Conservation (phyloP, 2,888 invertebrate genomes). For the Sthenelais limicola region DNA sequence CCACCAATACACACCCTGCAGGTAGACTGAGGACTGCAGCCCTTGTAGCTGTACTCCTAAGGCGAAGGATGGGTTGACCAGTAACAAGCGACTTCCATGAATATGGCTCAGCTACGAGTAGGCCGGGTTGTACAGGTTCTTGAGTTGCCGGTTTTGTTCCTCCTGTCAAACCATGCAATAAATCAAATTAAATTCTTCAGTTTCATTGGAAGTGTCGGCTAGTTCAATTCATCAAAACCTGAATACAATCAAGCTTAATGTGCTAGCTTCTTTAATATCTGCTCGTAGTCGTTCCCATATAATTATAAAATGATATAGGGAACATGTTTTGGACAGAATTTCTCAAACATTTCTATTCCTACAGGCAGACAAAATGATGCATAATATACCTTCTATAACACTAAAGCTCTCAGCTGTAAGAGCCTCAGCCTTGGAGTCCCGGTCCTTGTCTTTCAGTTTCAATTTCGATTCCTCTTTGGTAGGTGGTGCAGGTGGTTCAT, state of each 20-base stretch:
- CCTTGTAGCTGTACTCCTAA: constrained; percentile 66
- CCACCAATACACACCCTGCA: constrained; percentile 66
- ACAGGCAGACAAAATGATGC: neutral
- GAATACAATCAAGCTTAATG: too few relatives aligned
- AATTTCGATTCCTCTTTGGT: constrained; percentile 62
- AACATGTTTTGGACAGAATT: neutral
- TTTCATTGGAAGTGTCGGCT: neutral
- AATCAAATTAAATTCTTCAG: neutral
- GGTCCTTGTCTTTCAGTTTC: constrained; percentile 54
- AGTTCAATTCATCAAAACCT: too few relatives aligned
- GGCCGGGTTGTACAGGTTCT: constrained; percentile 58
- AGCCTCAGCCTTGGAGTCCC: constrained; percentile 63
- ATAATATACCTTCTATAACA: constrained; percentile 56
- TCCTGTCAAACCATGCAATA: constrained; percentile 10
- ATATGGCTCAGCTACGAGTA: constrained; percentile 70
- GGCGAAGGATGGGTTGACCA: constrained; percentile 68
- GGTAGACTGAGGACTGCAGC: constrained; percentile 69
- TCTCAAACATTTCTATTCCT: neutral
- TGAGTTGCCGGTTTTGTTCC: neutral
- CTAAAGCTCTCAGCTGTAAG: constrained; percentile 63
- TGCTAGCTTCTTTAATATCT: too few relatives aligned
- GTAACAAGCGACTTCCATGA: constrained; percentile 72
- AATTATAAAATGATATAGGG: too few relatives aligned
- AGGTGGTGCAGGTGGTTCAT: constrained; percentile 60
- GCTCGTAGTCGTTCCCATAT: too few relatives aligned